phyloP scores from a whole-genome alignment of 2,888 invertebrate genomes.

The Melinaea marsaeus region DNA sequence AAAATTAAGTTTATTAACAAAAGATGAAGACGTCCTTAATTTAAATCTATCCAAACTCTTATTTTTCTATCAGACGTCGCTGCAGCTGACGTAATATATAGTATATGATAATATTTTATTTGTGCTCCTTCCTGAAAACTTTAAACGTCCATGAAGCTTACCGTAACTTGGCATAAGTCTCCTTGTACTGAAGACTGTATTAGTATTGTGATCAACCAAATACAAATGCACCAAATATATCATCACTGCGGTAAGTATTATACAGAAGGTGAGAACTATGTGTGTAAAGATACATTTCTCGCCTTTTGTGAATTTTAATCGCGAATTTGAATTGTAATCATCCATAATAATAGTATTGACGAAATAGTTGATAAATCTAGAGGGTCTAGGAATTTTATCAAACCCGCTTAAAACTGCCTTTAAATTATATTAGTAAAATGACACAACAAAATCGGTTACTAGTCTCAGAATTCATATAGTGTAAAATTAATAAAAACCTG shows the following conservation, averaged over 20 bases:
- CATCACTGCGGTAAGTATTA: slow-evolving; percentile 42
- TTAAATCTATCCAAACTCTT: no score
- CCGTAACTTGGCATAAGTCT: slow-evolving; percentile 8
- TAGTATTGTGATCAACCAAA: slow-evolving; percentile 41
- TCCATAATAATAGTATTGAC: slow-evolving; percentile 7
- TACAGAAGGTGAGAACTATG: slow-evolving; percentile 45
- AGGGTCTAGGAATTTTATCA: not conserved
- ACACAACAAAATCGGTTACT: no score
- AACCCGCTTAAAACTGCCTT: not conserved
- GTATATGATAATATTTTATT: no score
- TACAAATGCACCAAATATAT: slow-evolving; percentile 50
- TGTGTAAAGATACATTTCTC: slow-evolving; percentile 61
- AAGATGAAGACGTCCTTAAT: no score
- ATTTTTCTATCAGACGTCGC: no score
- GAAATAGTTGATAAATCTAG: not conserved
- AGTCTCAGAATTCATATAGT: no score
- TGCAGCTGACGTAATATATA: no score
- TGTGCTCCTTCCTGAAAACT: not conserved
- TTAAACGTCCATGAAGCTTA: slow-evolving; percentile 2
- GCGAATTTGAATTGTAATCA: slow-evolving; percentile 4
- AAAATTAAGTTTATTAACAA: no score
- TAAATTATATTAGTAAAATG: no score
- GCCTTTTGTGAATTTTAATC: slow-evolving; percentile 53
- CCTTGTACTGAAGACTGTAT: slow-evolving; percentile 36
- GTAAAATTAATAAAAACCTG: no score